phyloP scores from a whole-genome alignment of 2,113 vertebrate genomes.

The Pluvialis apricaria region DNA sequence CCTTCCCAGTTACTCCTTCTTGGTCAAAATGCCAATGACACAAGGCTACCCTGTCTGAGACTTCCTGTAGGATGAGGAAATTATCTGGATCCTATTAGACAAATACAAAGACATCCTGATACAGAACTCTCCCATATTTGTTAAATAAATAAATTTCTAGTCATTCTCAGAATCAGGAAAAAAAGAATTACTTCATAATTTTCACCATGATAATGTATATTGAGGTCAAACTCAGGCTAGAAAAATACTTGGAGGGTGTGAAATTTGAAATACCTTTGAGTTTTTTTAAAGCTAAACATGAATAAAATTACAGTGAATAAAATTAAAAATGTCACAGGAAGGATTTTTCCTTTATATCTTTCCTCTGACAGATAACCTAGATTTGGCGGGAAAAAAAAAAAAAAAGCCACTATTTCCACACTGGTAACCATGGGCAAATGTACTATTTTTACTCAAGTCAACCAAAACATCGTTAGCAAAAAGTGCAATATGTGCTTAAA shows the following conservation, averaged over 20 bases:
- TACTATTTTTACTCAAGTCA: neutral
- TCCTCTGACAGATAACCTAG: neutral
- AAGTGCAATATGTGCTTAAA: neutral
- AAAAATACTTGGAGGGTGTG: neutral
- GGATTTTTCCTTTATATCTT: neutral
- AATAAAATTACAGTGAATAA: neutral
- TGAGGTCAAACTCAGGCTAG: neutral
- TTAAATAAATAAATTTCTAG: neutral
- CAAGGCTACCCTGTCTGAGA: neutral
- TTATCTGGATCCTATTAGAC: neutral
- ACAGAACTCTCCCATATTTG: neutral
- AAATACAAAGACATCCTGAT: neutral
- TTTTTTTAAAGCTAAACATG: neutral
- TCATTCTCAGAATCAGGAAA: neutral
- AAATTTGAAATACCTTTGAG: neutral
- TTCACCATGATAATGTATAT: neutral
- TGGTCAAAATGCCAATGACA: neutral
- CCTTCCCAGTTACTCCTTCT: neutral
- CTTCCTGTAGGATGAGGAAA: neutral
- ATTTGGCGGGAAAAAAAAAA: neutral
- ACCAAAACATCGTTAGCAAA: neutral
- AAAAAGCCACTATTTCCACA: neutral
- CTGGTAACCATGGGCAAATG: neutral
- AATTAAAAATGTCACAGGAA: neutral
- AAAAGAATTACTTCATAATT: neutral